Evolutionary conservation across 2,888 invertebrate genomes (phyloP).

Genomic region (Trissonchulus latispiculum): DNA sequence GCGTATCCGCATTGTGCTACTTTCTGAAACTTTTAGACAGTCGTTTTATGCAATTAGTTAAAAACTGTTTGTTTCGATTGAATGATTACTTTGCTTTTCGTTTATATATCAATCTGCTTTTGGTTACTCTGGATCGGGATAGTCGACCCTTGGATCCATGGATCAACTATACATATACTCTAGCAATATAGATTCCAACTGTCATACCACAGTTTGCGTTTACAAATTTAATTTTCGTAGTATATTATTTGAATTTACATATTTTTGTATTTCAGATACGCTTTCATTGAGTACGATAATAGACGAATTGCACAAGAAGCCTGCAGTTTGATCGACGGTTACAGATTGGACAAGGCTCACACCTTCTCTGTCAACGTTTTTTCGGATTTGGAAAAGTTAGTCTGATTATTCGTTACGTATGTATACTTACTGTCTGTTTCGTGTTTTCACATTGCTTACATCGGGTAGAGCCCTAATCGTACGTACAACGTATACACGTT

Average conservation of each 20-base stretch:
- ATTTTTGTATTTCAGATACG: constrained; percentile 53
- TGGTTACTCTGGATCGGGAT: too few species aligned
- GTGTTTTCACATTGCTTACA: not conserved
- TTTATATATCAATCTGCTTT: too few species aligned
- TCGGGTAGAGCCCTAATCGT: too few species aligned
- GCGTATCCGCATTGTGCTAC: too few species aligned
- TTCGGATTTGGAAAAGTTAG: constrained; percentile 84
- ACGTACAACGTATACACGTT: too few species aligned
- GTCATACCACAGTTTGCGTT: too few species aligned
- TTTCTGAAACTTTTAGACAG: not conserved
- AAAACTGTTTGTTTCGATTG: not conserved
- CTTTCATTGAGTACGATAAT: constrained; percentile 80
- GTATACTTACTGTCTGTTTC: too few species aligned
- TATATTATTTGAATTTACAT: not conserved
- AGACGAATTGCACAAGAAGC: constrained; percentile 75
- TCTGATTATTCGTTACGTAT: too few species aligned
- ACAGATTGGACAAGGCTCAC: constrained; percentile 89
- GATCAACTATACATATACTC: too few species aligned
- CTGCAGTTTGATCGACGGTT: constrained; percentile 73
- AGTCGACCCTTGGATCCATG: too few species aligned
- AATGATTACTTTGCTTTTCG: not conserved
- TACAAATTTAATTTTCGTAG: too few species aligned
- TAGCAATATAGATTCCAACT: not conserved
- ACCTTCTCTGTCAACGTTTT: constrained; percentile 86
- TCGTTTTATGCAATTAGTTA: not conserved